Conservation (phyloP, 2,113 vertebrate species). For the Sphyrna mokarran region DNA sequence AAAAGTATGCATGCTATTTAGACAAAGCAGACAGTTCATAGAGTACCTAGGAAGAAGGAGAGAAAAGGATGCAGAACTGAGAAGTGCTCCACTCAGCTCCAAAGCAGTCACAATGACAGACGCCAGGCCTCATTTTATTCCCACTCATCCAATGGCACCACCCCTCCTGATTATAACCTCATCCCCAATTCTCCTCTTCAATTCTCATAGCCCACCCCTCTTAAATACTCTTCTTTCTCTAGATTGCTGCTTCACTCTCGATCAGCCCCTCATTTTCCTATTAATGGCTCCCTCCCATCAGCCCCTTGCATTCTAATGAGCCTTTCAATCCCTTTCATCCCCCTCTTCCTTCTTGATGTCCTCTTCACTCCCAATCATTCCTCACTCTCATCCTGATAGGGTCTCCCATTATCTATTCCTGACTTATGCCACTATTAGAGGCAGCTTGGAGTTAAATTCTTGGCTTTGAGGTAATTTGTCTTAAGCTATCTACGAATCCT, state of each 20-base stretch:
- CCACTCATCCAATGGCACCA: too few relatives aligned
- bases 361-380: neutral
- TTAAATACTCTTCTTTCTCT: too few relatives aligned
- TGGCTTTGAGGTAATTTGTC: neutral
- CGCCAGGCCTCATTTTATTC: neutral
- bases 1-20: too few relatives aligned
- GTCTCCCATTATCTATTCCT: neutral
- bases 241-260: neutral
- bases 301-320: neutral
- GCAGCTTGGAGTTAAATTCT: neutral
- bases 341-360: neutral
- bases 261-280: neutral
- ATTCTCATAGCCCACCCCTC: neutral
- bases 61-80: neutral
- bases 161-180: too few relatives aligned
- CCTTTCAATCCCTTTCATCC: neutral
- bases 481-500: neutral
- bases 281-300: too few relatives aligned
- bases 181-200: neutral
- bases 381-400: neutral
- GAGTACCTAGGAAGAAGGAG: too few relatives aligned
- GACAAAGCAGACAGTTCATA: too few relatives aligned
- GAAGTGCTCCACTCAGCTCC: neutral
- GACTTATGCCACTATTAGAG: neutral
- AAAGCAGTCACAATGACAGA: neutral